phyloP scores from a whole-genome alignment of 2,797 vertebrate species.

The Ispidina picta region DNA sequence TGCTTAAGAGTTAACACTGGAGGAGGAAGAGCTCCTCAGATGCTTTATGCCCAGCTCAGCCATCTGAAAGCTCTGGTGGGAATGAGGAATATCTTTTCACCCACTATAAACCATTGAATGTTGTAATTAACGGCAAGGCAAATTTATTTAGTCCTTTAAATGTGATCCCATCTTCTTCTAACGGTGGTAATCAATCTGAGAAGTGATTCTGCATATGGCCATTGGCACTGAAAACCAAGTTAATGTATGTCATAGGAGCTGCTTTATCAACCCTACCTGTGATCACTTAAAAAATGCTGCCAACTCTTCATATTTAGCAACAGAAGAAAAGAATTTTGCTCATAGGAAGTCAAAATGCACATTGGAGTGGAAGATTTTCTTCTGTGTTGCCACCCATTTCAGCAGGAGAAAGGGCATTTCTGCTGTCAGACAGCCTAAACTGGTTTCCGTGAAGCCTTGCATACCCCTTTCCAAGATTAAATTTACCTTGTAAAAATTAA shows the following conservation, averaged over 20 bases:
- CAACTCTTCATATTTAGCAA: background rate
- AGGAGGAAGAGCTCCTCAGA: background rate
- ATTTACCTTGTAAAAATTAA: background rate
- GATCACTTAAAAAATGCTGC: background rate
- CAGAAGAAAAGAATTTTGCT: background rate
- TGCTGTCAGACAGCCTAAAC: background rate
- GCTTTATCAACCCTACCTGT: background rate
- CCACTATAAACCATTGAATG: background rate
- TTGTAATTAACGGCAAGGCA: background rate
- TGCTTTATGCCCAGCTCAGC: background rate
- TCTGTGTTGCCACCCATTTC: background rate
- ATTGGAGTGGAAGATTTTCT: background rate
- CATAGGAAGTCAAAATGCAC: background rate
- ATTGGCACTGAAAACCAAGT: background rate
- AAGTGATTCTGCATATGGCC: background rate
- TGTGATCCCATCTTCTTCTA: background rate
- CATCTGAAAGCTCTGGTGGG: background rate
- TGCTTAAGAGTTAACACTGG: background rate
- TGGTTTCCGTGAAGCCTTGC: background rate
- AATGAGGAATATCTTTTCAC: background rate
- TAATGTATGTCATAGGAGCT: background rate
- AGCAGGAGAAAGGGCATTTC: background rate
- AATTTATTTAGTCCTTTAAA: conserved; percentile 19
- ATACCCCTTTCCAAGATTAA: background rate
- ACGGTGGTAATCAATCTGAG: background rate